A percentile compares a stretch with the other conserved stretches of the same genome.
phyloP scores from a whole-genome alignment of 1,140 invertebrate species.

The honey bee (Apis mellifera) region Amel_HAv3.1 CM009931.2:21655501-21656000 shows the following conservation, averaged over 20 bases:
- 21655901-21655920: not conserved
- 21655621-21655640: no score
- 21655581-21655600: no score
- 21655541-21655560: not conserved
- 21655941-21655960: conserved; percentile 2
- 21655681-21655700: no score
- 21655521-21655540: not conserved
- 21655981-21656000: not conserved
- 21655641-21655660: no score
- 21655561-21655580: no score
- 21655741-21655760: not conserved
- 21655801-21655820: not conserved
- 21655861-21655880: not conserved
- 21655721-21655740: not conserved
- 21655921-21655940: not conserved
- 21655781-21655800: not conserved
- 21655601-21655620: no score
- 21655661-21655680: no score
- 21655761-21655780: no score
- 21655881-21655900: conserved; percentile 19
- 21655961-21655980: conserved; percentile 12
- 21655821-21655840: conserved; percentile 19
- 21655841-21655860: conserved; percentile 32
- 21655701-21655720: no score
- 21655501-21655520: no score